Conservation (phyloP, 1,140 invertebrate genomes). For the Radopholus similis region DNA sequence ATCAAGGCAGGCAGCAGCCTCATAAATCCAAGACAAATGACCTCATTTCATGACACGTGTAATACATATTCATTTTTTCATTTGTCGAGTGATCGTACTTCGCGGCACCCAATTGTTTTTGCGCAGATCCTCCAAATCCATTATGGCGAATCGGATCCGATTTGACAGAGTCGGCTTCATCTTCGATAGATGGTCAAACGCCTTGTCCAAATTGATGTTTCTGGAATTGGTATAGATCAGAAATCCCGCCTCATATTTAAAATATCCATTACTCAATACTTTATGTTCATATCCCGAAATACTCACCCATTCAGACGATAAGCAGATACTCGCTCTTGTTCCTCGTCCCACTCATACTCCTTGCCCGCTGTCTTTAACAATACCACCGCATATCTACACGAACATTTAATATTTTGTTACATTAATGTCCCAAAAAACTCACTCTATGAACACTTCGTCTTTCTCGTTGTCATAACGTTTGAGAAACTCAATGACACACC, state of each 20-base stretch:
- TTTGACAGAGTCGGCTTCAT: conserved; percentile 19
- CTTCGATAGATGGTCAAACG: conserved; percentile 10
- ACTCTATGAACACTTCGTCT: conserved; percentile 31
- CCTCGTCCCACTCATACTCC: conserved; percentile 14
- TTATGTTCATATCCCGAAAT: background rate
- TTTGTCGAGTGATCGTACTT: too few species aligned
- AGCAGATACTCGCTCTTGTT: background rate
- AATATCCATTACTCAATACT: too few species aligned
- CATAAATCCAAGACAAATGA: too few species aligned
- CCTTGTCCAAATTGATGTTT: conserved; percentile 8
- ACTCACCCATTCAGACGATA: background rate
- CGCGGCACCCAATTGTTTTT: conserved; percentile 24
- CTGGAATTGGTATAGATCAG: too few species aligned
- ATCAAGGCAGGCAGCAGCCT: too few species aligned
- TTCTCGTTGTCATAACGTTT: conserved; percentile 17
- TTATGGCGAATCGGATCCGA: conserved; percentile 25
- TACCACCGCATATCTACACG: conserved; percentile 18
- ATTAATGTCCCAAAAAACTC: background rate
- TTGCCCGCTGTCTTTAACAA: conserved; percentile 25
- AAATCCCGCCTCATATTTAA: too few species aligned
- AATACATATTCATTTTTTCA: too few species aligned
- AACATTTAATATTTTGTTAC: background rate
- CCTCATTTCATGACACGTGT: too few species aligned
- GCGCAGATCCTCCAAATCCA: conserved; percentile 27
- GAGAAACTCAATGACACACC: conserved; percentile 25